A percentile compares a stretch with the other conserved stretches of the same genome.
phyloP scores from a whole-genome alignment of 2,797 vertebrate genomes.

The Pseudochirops cupreus region DNA sequence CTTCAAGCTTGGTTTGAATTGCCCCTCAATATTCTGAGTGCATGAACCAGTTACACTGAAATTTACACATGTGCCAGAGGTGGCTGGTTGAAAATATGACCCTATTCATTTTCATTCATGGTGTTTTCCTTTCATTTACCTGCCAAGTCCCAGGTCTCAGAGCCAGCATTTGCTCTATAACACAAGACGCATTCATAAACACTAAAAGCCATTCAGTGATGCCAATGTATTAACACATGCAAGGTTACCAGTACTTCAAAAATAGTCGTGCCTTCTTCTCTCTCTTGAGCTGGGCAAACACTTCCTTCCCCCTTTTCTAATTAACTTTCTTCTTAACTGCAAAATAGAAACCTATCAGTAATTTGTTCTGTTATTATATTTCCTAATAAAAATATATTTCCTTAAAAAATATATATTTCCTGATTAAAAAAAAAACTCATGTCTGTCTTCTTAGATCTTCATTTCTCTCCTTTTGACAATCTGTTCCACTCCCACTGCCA shows the following conservation, averaged over 20 bases:
- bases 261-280: not conserved
- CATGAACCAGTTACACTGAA: not conserved
- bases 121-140: not conserved
- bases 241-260: not conserved
- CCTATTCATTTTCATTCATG: slow-evolving; percentile 7
- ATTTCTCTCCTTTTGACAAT: not conserved
- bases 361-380: not conserved
- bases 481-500: not conserved
- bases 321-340: not conserved
- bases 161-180: not conserved
- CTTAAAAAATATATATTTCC: no score
- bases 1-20: not conserved
- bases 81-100: not conserved
- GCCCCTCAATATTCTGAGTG: not conserved
- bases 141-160: slow-evolving; percentile 6
- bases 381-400: not conserved
- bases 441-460: not conserved
- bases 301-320: not conserved
- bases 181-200: not conserved
- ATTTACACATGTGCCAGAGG: not conserved
- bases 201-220: not conserved
- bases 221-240: not conserved
- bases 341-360: not conserved
- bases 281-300: not conserved
- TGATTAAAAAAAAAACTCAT: not conserved